Percentiles rank a stretch among this genome's conserved stretches.
Evolutionary conservation across 2,797 vertebrate species (phyloP).

Genomic region (Meda fulgida): DNA sequence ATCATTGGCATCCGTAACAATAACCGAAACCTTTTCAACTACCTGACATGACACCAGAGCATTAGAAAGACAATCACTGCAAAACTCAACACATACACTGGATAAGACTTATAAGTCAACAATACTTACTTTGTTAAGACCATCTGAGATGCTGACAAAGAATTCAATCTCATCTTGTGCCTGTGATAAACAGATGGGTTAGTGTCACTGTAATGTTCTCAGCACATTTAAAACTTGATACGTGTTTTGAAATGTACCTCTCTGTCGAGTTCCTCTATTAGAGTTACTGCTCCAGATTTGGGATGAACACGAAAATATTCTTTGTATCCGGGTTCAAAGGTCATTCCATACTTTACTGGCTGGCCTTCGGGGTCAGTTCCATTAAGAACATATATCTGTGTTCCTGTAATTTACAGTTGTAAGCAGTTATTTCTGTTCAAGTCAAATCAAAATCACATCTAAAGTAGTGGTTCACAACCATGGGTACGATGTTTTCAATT

Average conservation of each 20-base stretch:
- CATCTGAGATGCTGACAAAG: constrained; percentile 92
- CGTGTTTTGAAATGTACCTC: constrained; percentile 79
- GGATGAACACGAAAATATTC: constrained; percentile 87
- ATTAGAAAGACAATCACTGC: neutral
- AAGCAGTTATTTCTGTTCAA: neutral
- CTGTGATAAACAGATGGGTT: constrained; percentile 71
- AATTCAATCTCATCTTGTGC: constrained; percentile 90
- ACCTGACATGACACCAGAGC: constrained; percentile 75
- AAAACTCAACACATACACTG: neutral
- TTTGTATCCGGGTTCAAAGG: constrained; percentile 87
- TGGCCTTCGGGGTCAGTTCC: constrained; percentile 94
- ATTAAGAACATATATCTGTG: constrained; percentile 91
- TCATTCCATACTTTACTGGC: constrained; percentile 86
- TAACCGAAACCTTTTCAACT: constrained; percentile 90
- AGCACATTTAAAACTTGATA: neutral
- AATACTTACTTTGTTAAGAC: constrained; percentile 86
- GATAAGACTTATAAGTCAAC: neutral
- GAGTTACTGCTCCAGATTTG: constrained; percentile 85
- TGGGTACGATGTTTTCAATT: neutral
- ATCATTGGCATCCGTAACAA: constrained; percentile 95
- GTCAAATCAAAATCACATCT: neutral
- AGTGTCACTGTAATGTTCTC: neutral
- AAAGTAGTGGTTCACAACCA: no score
- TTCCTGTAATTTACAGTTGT: constrained; percentile 75
- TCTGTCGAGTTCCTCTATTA: constrained; percentile 91